phyloP scores from a whole-genome alignment of 2,888 invertebrate species.

The Epinotia brunnichana region DNA sequence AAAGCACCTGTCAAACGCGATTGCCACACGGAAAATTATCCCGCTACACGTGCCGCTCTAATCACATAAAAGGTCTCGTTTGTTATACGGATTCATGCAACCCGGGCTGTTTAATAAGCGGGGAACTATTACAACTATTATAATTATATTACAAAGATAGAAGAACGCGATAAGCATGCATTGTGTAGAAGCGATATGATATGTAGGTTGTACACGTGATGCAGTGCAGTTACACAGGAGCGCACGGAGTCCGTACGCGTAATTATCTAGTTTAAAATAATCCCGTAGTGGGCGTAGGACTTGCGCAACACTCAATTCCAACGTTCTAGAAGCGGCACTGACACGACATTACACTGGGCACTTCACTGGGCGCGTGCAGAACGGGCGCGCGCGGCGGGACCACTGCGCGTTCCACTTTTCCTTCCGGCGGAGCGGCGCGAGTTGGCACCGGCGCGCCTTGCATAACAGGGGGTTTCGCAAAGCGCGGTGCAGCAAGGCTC shows the following conservation, averaged over 20 bases:
- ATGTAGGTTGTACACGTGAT: slow-evolving; percentile 56
- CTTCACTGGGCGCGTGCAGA: slow-evolving; percentile 78
- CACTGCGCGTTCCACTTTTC: slow-evolving; percentile 84
- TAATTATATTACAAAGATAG: background rate
- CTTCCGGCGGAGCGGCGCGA: slow-evolving; percentile 79
- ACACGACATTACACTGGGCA: slow-evolving; percentile 75
- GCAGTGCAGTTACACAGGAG: slow-evolving; percentile 50
- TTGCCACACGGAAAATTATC: slow-evolving; percentile 51
- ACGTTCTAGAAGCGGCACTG: slow-evolving; percentile 79
- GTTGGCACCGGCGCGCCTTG: slow-evolving; percentile 83
- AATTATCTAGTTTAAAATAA: slow-evolving; percentile 79
- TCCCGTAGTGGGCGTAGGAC: slow-evolving; percentile 77
- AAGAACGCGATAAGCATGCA: slow-evolving; percentile 53
- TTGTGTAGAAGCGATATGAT: slow-evolving; percentile 40
- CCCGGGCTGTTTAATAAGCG: slow-evolving; percentile 32
- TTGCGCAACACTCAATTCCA: slow-evolving; percentile 79
- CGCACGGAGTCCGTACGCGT: slow-evolving; percentile 62
- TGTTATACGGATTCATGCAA: slow-evolving; percentile 21
- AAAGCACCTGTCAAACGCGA: slow-evolving; percentile 62
- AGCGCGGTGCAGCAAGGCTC: slow-evolving; percentile 80
- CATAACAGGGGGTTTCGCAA: slow-evolving; percentile 83
- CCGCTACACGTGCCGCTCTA: slow-evolving; percentile 42
- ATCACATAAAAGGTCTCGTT: slow-evolving; percentile 2
- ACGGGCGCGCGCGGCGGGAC: slow-evolving; percentile 78
- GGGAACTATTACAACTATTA: slow-evolving; percentile 12